Evolutionary conservation across 2,797 vertebrate species (phyloP).

Genomic region (Trachops cirrhosus): DNA sequence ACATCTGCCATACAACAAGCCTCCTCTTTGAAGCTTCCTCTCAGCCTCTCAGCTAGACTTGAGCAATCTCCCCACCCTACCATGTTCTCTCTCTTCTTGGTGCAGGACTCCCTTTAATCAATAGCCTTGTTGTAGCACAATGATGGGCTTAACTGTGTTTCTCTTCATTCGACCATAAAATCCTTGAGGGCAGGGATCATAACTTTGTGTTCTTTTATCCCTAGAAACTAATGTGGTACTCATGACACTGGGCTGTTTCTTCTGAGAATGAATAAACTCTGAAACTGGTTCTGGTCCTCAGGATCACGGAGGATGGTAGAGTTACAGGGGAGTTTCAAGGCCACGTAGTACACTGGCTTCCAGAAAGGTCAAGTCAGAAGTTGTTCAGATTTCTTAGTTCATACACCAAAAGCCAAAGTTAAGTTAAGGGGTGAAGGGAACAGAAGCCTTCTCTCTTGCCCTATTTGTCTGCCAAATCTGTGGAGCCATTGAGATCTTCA

Average conservation of each 20-base stretch:
- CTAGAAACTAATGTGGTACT: not conserved
- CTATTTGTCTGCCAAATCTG: not conserved
- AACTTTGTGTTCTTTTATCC: conserved; percentile 14
- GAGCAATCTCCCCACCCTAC: not conserved
- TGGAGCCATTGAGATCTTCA: not conserved
- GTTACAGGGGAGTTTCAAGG: not conserved
- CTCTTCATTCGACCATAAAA: conserved; percentile 51
- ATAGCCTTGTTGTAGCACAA: conserved; percentile 30
- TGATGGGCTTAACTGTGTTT: conserved; percentile 40
- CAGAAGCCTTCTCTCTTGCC: not conserved
- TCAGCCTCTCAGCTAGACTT: not conserved
- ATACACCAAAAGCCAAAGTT: not conserved
- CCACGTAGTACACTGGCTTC: not conserved
- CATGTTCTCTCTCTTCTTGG: not conserved
- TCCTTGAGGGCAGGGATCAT: not conserved
- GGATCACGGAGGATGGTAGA: not conserved
- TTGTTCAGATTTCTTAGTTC: not conserved
- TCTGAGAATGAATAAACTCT: not conserved
- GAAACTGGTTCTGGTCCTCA: not conserved
- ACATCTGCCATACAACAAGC: not conserved
- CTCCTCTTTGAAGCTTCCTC: conserved; percentile 43
- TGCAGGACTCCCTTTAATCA: conserved; percentile 39
- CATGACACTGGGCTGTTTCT: not conserved
- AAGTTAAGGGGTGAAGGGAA: not conserved
- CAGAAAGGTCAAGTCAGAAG: not conserved